Evolutionary conservation across 2,113 vertebrate genomes (phyloP), one percentile per base, ranked within the genome.

Genomic region (Leptodactylus fuscus): DNA sequence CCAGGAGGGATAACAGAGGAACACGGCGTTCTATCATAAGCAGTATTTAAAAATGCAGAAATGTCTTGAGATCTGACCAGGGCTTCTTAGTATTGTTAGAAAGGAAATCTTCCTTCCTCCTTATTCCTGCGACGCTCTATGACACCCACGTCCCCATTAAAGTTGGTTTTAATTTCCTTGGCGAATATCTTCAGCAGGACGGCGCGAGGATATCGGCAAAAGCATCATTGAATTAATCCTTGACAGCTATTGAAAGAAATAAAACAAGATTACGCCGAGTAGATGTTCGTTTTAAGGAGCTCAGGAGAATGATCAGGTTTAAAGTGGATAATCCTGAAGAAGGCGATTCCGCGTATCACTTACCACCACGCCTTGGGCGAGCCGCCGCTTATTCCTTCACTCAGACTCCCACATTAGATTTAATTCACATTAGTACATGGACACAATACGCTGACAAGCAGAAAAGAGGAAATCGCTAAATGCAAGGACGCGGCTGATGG

Each of bases 171-270:
- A 69, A 38, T 69, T 69, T 36, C 29, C 60, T 32, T 69, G 0
- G 38, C 38, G 32, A 79, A 79, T 38, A 79, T 78, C 32, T 22
- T 24, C 36, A 60, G 32, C 32, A 9, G 13, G 32, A 18, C 32
- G 27, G 22, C 11, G 18, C 38, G 13, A 29, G 27, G 24, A 62
- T 62, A 81, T 62, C 7, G 13, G 60, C 13, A 29, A 44, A 62
- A 46, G 78, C 34, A 81, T 62, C 53, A 46, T 81, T 51, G 38
- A 81, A 62, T 62, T 81, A 81, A 81, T 81, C 78, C 53, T 81
- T 44, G 55, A 81, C 53, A 65, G 53, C 78, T 27, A 34, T 81
- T 44, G 78, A 81, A 81, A 81, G n/a, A 62, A 60, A 46, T 15
- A 81, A 41, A 81, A 27, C n/a, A 81, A 81, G 78, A 65, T 81